Evolutionary conservation across 2,888 invertebrate genomes (phyloP), one percentile per base, ranked within the genome.

Genomic region (Acleris holmiana): DNA sequence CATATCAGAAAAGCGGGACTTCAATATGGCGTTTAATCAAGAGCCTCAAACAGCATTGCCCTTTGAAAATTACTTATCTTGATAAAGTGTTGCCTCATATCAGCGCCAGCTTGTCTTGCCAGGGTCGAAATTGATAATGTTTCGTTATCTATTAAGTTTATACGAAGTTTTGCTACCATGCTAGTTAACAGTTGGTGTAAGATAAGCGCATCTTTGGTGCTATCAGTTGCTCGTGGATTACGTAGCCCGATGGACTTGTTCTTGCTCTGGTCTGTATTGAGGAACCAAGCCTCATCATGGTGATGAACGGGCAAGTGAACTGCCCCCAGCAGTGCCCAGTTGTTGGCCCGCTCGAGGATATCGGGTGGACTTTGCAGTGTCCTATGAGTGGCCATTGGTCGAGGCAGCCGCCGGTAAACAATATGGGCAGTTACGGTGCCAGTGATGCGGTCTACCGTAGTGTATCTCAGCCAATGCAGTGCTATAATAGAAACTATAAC

Each of bases 211-310:
- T 89, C 90, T 88, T 83, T 82, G 73, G 73, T 76, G 74, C 76
- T 91, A 91, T 91, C 91, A 92, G 91, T 92, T 80, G 84, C 77
- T 80, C 83, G 86, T 78, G 76, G 88, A 89, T 89, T 85, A 84
- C 78, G 84, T 78, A 75, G 80, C 80, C 85, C 78, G 86, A 90
- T 91, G 90, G 91, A 89, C 91, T 77, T 68, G 67, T 68, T 61
- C 67, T 70, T 71, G 69, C 59, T 25, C 62, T 68, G 35, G 35
- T 35, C 13, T 35, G 2, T 13, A 35, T 35, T 35, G 35, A 35
- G 35, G 66, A 67, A 56, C 49, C 82, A 75, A 66, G 72, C 63
- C 75, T 73, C 70, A 82, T 70, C 72, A 91, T 91, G 91, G 82
- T 86, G 71, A 80, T 86, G 68, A 84, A 84, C 68, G 72, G 74